Evolutionary conservation across 2,113 vertebrate species (phyloP).

Genomic region (Raja brachyura): DNA sequence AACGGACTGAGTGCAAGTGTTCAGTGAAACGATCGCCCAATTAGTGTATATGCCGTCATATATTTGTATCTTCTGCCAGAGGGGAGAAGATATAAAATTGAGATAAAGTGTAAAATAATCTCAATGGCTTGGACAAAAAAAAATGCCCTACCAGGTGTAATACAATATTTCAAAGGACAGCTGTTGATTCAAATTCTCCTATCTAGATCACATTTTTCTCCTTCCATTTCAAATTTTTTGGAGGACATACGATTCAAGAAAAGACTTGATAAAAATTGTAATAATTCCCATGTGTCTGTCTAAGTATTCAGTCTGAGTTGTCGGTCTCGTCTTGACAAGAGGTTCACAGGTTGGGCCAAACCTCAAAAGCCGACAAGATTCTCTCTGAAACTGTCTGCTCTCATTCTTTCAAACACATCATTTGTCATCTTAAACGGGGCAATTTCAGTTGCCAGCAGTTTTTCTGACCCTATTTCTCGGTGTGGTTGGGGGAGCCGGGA

Average conservation of each 20-base stretch:
- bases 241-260: neutral
- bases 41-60: too few relatives aligned
- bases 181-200: neutral
- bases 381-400: neutral
- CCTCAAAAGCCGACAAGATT: slow-evolving; percentile 1
- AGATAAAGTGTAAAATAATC: too few relatives aligned
- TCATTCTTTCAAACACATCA: neutral
- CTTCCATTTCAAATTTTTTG: neutral
- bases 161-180: neutral
- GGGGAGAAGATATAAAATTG: too few relatives aligned
- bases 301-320: neutral
- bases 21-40: too few relatives aligned
- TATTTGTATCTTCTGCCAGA: too few relatives aligned
- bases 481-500: neutral
- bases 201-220: neutral
- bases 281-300: neutral
- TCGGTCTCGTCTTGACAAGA: neutral
- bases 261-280: too few relatives aligned
- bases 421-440: neutral
- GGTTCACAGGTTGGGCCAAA: neutral
- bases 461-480: neutral
- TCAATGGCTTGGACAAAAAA: too few relatives aligned
- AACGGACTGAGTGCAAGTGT: too few relatives aligned
- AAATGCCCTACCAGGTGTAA: neutral
- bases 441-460: neutral